phyloP scores from a whole-genome alignment of 1,140 invertebrate genomes.

The Cephus cinctus region DNA sequence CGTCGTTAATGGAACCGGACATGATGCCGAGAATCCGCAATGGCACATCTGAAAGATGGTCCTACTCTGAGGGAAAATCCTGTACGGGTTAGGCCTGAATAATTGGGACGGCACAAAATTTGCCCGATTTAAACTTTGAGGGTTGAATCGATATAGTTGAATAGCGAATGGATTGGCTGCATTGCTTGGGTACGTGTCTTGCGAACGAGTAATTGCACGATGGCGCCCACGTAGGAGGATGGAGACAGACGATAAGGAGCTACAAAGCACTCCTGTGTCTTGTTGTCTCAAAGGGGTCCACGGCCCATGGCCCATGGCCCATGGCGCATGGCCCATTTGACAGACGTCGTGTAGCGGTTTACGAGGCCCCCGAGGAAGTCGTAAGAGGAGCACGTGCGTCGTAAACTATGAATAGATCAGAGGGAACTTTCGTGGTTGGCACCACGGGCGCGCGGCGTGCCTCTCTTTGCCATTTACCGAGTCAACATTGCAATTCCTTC shows the following conservation, averaged over 20 bases:
- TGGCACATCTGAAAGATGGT: conserved; percentile 65
- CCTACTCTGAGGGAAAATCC: no score
- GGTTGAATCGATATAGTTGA: background rate
- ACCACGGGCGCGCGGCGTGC: background rate
- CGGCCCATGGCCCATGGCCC: no score
- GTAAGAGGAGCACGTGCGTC: conserved; percentile 18
- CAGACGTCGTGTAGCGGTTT: conserved; percentile 24
- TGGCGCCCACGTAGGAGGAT: conserved; percentile 1
- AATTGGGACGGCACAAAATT: no score
- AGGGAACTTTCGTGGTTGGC: conserved; percentile 19
- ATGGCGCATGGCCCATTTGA: no score
- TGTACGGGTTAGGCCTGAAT: no score
- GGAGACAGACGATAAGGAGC: background rate
- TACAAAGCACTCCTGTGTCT: background rate
- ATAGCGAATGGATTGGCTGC: no score
- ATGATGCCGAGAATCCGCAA: conserved; percentile 85
- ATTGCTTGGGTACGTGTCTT: no score
- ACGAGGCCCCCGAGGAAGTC: conserved; percentile 27
- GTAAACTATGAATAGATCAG: conserved; percentile 47
- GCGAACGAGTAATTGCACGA: background rate
- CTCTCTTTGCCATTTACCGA: background rate
- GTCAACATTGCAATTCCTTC: conserved; percentile 11
- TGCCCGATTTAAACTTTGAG: no score
- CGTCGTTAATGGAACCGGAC: conserved; percentile 75
- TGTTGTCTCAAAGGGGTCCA: conserved; percentile 15